phyloP scores from a whole-genome alignment of 2,888 invertebrate genomes.

The Drosophila fungiperda region DNA sequence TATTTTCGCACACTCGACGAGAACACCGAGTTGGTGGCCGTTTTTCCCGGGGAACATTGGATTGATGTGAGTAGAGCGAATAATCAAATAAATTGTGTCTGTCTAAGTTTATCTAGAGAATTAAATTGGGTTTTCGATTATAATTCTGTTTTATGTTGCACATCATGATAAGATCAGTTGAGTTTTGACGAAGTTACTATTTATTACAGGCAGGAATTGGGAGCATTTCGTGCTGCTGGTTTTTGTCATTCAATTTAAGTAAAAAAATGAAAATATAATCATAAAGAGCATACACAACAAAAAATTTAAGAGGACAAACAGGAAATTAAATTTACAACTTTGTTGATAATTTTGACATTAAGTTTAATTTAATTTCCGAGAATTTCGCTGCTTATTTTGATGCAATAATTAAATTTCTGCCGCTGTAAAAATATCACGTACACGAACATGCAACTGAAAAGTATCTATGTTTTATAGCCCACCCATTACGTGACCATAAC shows the following conservation, averaged over 20 bases:
- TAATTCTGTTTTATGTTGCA: neutral
- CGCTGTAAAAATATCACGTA: constrained; percentile 26
- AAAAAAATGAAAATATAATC: neutral
- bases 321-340: neutral
- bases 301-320: neutral
- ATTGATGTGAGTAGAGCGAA: constrained; percentile 83
- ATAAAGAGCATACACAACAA: neutral
- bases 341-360: neutral
- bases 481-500: constrained; percentile 85
- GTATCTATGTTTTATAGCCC: constrained; percentile 76
- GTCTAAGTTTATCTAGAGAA: neutral
- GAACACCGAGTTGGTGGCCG: constrained; percentile 93
- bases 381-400: neutral
- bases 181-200: neutral
- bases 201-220: neutral
- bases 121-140: neutral
- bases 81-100: neutral
- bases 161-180: neutral
- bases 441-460: constrained; percentile 6
- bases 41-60: constrained; percentile 92
- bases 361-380: constrained; percentile 18
- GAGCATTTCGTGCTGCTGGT: neutral
- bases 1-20: constrained; percentile 96
- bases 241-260: neutral
- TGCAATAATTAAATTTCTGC: constrained; percentile 28